Conservation (phyloP, 2,888 invertebrate genomes). For the Margaritifera margaritifera region DNA sequence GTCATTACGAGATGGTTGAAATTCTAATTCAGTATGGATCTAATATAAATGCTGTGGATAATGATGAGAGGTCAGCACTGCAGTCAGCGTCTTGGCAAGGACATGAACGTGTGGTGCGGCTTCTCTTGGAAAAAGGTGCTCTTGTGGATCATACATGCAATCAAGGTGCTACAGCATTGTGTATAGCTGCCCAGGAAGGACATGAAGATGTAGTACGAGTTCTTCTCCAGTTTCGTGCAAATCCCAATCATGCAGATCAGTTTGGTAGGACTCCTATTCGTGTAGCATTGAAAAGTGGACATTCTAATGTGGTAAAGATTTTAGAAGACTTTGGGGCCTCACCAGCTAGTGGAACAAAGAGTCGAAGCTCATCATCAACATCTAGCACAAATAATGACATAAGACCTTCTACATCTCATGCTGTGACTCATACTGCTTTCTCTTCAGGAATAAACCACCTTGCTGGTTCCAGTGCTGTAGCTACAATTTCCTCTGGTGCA, state of each 20-base stretch:
- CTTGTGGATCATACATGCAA: conserved; percentile 91
- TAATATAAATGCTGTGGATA: conserved; percentile 80
- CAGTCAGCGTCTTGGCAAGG: conserved; percentile 98
- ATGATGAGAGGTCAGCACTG: conserved; percentile 83
- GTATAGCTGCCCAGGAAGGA: conserved; percentile 96
- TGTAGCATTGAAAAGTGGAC: conserved; percentile 93
- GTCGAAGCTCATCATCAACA: conserved; percentile 57
- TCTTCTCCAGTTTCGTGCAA: conserved; percentile 73
- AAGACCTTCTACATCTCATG: conserved; percentile 33
- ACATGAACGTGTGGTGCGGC: conserved; percentile 86
- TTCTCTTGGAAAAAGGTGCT: conserved; percentile 85
- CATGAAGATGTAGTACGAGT: conserved; percentile 92
- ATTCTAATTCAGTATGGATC: conserved; percentile 88
- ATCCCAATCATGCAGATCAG: conserved; percentile 73
- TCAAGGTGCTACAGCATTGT: conserved; percentile 94
- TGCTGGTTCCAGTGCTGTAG: conserved; percentile 28
- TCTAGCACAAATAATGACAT: conserved; percentile 63
- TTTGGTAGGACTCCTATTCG: conserved; percentile 76
- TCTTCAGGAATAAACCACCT: conserved; percentile 20
- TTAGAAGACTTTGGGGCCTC: conserved; percentile 78
- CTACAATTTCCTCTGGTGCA: conserved; percentile 33
- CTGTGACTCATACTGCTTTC: conserved; percentile 16
- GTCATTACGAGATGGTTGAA: conserved; percentile 93
- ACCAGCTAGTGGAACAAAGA: conserved; percentile 56
- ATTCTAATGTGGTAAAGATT: conserved; percentile 81